These are phyloP conservation scores for Gadus chalcogrammus DNA, from an alignment of 2,113 vertebrate genomes.

Conservation along the genomic window DNA sequence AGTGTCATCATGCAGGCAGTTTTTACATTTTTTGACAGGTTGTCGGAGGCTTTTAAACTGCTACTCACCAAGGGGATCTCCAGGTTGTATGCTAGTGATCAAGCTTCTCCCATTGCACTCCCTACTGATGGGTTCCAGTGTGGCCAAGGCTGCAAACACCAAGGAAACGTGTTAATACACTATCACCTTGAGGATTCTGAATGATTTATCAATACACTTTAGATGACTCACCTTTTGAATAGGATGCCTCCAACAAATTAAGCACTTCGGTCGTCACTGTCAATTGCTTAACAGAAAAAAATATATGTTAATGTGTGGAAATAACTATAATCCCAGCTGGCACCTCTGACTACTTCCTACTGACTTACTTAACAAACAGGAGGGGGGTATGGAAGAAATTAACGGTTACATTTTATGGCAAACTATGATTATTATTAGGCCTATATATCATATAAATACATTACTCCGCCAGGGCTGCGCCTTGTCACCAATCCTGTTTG, in stretches of 20 bases:
- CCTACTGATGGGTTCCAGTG: slow-evolving; percentile 40
- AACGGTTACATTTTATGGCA: too few species aligned
- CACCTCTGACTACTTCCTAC: too few species aligned
- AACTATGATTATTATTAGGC: too few species aligned
- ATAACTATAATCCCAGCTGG: too few species aligned
- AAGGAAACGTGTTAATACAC: not conserved
- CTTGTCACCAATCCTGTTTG: too few species aligned
- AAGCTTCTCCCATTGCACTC: slow-evolving; percentile 24
- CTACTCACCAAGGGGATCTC: slow-evolving; percentile 42
- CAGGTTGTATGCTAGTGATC: slow-evolving; percentile 24
- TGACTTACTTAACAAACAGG: too few species aligned
- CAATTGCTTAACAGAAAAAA: slow-evolving; percentile 44
- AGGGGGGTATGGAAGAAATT: too few species aligned
- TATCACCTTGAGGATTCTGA: not conserved
- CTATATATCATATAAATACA: too few species aligned
- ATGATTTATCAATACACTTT: not conserved
- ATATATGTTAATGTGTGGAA: not conserved
- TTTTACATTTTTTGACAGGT: not conserved
- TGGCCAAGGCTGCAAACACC: slow-evolving; percentile 43
- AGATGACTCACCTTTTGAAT: slow-evolving; percentile 39
- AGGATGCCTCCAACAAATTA: slow-evolving; percentile 23
- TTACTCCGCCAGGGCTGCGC: too few species aligned
- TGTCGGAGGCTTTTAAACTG: not conserved
- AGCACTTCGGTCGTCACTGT: slow-evolving; percentile 29
- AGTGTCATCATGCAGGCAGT: too few species aligned